Base-by-base conservation (phyloP, 2,113 vertebrate genomes). In the Dipodomys merriami region DNA sequence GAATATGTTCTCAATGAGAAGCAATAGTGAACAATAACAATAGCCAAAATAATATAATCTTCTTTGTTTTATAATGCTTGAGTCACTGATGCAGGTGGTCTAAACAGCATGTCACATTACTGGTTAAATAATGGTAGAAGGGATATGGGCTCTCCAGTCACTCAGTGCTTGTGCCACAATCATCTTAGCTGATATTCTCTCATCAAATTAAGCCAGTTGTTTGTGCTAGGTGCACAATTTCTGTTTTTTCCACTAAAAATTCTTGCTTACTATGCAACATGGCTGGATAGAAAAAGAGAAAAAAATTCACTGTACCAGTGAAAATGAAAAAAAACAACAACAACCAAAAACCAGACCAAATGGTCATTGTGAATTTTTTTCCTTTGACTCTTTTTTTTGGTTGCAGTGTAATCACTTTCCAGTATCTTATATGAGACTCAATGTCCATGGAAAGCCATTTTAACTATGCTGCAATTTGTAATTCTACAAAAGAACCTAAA, bases 401-500 rank as follows among this genome's bases (percentile, higher is more conserved):
- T 15, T 44, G 86, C 86, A 16, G 68, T 89, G 5, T 62, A 78
- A 39, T 72, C 15, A 84, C 12, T 81, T 30, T 30, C 49, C 79
- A 33, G 10, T 33, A 53, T 90, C 68, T 86, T 22, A 7, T 29
- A 5, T 80, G 71, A 90, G 73, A 64, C 30, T 89, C 89, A n/a
- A 77, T 64, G 90, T 88, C 62, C 22, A 5, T 71, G 39, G 77
- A 65, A 65, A 27, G 39, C 62, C 44, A 77, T 53, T 95, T 93
- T 76, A 5, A 9, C 39, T 86, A 18, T 79, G 69, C 39, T 39
- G 2, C 27, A n/a, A 80, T 86, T 92, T 86, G 33, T 80, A 68
- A 89, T 92, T 80, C 90, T 49, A 46, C 33, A 68, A 16, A 39
- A 49, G 57, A 86, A 83, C n/a, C 72, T 83, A 25, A 88, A 73